A percentile compares a stretch with the other conserved stretches of the same genome.
These are phyloP conservation scores for Coturnix japonica DNA, from an alignment of 2,113 vertebrate genomes.

Conservation along the genomic window DNA sequence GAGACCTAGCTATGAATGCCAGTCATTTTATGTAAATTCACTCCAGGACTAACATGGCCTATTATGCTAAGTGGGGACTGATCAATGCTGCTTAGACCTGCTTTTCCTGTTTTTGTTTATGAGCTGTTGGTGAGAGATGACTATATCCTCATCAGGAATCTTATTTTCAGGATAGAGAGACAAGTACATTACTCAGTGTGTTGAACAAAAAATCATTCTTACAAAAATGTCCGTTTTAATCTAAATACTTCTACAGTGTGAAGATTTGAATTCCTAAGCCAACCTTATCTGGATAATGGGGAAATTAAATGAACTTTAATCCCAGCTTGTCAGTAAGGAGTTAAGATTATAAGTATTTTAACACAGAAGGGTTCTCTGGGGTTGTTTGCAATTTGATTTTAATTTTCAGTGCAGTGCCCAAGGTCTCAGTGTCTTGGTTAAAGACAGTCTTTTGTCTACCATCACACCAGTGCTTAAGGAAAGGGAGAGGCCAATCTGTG, in stretches of 20 bases:
- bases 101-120: background rate
- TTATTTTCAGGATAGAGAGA: background rate
- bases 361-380: background rate
- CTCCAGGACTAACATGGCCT: background rate
- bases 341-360: background rate
- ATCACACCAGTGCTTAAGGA: background rate
- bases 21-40: background rate
- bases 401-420: background rate
- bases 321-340: background rate
- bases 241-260: background rate
- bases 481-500: background rate
- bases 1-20: background rate
- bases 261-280: background rate
- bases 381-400: background rate
- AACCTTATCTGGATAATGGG: background rate
- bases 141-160: background rate
- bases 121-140: background rate
- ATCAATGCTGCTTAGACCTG: background rate
- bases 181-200: background rate
- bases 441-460: background rate
- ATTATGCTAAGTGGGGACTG: background rate
- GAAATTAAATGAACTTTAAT: background rate
- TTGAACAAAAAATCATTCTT: background rate
- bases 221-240: background rate
- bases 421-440: background rate